A percentile compares a stretch with the other conserved stretches of the same genome.
phyloP scores from a whole-genome alignment of 2,113 vertebrate species.

The Engystomops pustulosus region DNA sequence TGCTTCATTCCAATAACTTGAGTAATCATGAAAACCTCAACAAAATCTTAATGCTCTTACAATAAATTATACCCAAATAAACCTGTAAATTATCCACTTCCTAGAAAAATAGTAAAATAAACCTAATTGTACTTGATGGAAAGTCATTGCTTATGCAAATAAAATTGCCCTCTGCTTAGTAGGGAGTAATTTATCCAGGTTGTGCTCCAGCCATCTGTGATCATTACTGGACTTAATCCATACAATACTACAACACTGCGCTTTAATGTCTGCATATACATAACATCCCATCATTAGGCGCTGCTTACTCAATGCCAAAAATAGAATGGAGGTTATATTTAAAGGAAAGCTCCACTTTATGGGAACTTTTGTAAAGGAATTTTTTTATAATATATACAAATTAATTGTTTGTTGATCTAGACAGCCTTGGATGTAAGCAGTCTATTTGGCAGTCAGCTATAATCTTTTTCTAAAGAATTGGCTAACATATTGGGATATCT shows the following conservation, averaged over 20 bases:
- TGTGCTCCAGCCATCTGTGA: background rate
- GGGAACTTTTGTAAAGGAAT: background rate
- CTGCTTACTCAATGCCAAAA: background rate
- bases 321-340: background rate
- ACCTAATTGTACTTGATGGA: background rate
- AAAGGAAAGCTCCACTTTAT: background rate
- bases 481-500: too few relatives aligned
- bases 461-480: background rate
- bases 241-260: background rate
- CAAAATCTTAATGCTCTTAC: background rate
- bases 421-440: background rate
- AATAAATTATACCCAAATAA: background rate
- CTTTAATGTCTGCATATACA: background rate
- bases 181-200: slow-evolving; percentile 8
- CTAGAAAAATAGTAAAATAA: slow-evolving; percentile 19
- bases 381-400: background rate
- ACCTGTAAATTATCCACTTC: background rate
- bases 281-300: slow-evolving; percentile 18
- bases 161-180: background rate
- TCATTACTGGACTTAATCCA: slow-evolving; percentile 1
- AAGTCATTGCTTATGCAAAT: background rate
- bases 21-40: slow-evolving; percentile 9
- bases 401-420: background rate
- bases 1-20: too few relatives aligned
- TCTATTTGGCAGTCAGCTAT: background rate